Evolutionary conservation across 1,140 invertebrate species (phyloP).

Genomic region (Macrosteles quadrilineatus): DNA sequence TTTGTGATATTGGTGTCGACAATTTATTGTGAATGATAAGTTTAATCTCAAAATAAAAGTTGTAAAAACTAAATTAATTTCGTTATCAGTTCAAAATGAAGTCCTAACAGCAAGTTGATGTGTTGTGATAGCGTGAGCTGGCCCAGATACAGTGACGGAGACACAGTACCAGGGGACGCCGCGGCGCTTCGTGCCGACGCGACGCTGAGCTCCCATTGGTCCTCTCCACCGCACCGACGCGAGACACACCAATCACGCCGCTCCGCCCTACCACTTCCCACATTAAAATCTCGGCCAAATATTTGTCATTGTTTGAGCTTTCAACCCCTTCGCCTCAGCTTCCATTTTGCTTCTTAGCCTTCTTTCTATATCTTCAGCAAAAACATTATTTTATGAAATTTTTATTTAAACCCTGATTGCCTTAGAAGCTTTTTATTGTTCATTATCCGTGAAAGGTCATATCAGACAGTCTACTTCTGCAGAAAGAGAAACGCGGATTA

Average conservation of each 20-base stretch:
- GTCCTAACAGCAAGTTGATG: too few species aligned
- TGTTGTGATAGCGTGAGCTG: too few species aligned
- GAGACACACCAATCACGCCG: background rate
- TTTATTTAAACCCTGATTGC: slow-evolving; percentile 13
- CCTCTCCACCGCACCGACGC: background rate
- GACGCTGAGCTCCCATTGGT: slow-evolving; percentile 9
- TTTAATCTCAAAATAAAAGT: too few species aligned
- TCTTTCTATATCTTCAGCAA: slow-evolving; percentile 1
- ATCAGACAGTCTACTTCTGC: background rate
- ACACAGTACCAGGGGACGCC: too few species aligned
- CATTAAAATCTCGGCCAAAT: slow-evolving; percentile 19
- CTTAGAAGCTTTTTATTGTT: background rate
- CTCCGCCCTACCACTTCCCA: background rate
- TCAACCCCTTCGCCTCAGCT: slow-evolving; percentile 4
- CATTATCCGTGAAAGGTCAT: background rate
- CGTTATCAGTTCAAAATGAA: too few species aligned
- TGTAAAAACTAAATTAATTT: too few species aligned
- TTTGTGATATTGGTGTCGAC: too few species aligned
- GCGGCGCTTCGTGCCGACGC: too few species aligned
- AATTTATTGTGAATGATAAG: too few species aligned
- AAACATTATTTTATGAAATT: slow-evolving; percentile 13
- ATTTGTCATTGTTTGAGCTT: slow-evolving; percentile 24
- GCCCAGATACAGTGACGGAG: too few species aligned
- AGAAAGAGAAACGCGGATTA: background rate
- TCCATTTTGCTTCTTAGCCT: slow-evolving; percentile 6